Percentiles rank a stretch among this genome's conserved stretches.
Conservation (phyloP, 2,113 vertebrate genomes). For the Oncorhynchus mykiss region DNA sequence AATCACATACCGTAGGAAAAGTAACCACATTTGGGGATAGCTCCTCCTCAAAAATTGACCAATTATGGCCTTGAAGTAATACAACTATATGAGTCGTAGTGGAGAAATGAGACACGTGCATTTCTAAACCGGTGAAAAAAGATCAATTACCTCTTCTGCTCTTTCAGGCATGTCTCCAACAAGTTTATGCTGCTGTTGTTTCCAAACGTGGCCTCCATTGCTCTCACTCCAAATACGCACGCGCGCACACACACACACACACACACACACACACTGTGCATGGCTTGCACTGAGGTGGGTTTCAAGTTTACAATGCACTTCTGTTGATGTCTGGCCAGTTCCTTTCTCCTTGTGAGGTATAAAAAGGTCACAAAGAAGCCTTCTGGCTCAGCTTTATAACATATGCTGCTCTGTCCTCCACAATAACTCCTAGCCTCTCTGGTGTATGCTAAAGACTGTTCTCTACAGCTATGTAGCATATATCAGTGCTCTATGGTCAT, state of each 20-base stretch:
- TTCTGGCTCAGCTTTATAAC: too few relatives aligned
- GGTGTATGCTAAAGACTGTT: constrained; percentile 3
- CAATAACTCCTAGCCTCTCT: too few relatives aligned
- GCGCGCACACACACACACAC: neutral
- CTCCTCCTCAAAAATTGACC: too few relatives aligned
- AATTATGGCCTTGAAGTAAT: neutral
- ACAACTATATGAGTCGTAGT: neutral
- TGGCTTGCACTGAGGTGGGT: constrained; percentile 38
- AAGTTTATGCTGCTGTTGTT: constrained; percentile 32
- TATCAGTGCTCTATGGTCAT: constrained; percentile 49
- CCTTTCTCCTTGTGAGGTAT: neutral
- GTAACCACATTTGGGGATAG: too few relatives aligned
- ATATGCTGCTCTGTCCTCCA: too few relatives aligned
- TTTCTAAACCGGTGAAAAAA: neutral
- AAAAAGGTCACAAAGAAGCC: neutral
- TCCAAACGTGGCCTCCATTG: constrained; percentile 3
- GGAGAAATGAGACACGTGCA: neutral
- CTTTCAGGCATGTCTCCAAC: constrained; percentile 6
- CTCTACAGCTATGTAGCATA: constrained; percentile 18
- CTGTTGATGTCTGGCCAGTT: neutral
- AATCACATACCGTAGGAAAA: too few relatives aligned
- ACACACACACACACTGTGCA: constrained; percentile 25
- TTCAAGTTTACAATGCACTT: neutral
- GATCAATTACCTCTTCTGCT: neutral
- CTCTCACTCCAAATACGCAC: neutral